phyloP scores from a whole-genome alignment of 2,797 vertebrate genomes.

The Odontamblyopus rebecca region DNA sequence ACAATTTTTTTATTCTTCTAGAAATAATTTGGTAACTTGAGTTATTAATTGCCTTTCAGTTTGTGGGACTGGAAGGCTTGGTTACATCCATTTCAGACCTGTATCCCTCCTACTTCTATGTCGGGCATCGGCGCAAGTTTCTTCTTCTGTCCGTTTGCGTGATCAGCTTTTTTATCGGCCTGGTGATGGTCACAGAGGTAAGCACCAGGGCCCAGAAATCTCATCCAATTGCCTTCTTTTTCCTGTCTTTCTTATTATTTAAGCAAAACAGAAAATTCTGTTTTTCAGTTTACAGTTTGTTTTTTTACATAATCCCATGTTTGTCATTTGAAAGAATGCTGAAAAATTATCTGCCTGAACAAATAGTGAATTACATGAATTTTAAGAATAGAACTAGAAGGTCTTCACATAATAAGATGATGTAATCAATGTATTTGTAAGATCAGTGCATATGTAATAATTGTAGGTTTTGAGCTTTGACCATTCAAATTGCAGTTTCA shows the following conservation, averaged over 20 bases:
- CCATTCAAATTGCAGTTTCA: neutral
- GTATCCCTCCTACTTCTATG: constrained; percentile 73
- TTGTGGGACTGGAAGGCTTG: constrained; percentile 80
- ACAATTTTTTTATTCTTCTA: too few species aligned
- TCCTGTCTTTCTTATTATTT: too few species aligned
- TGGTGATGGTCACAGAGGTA: constrained; percentile 82
- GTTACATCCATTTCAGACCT: constrained; percentile 74
- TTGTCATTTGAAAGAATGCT: neutral
- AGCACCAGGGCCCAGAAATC: constrained; percentile 16
- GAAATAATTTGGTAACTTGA: too few species aligned
- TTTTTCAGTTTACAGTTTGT: too few species aligned
- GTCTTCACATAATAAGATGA: too few species aligned
- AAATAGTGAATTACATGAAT: neutral
- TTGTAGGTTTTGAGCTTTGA: neutral
- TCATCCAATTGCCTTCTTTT: too few species aligned
- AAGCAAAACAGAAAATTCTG: too few species aligned
- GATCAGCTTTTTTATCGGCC: constrained; percentile 71
- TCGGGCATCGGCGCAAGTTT: constrained; percentile 79
- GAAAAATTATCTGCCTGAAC: neutral
- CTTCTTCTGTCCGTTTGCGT: constrained; percentile 73
- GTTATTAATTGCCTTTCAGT: constrained; percentile 65
- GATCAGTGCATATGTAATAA: too few species aligned
- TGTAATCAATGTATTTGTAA: too few species aligned
- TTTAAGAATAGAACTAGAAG: too few species aligned
- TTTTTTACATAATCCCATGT: neutral